Evolutionary conservation across 1,140 invertebrate genomes (phyloP).

Genomic region (Euborellia annulipes): DNA sequence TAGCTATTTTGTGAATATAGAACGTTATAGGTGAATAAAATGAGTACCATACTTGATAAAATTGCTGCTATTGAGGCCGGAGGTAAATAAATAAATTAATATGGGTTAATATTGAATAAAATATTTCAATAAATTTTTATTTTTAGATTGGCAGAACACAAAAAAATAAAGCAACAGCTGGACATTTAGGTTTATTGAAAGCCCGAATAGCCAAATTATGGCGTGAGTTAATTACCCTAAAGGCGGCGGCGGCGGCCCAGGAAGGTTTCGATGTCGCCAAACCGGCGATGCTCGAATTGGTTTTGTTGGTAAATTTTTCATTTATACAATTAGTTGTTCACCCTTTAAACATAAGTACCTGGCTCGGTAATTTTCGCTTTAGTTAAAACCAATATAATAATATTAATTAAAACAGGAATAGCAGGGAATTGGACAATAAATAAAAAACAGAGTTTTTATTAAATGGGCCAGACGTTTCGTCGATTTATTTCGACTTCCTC

Average conservation of each 20-base stretch:
- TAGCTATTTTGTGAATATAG: no score
- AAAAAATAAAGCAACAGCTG: slow-evolving; percentile 96
- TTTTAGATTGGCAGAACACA: slow-evolving; percentile 96
- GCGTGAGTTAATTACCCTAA: slow-evolving; percentile 95
- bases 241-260: slow-evolving; percentile 78
- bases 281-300: slow-evolving; percentile 98
- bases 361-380: no score
- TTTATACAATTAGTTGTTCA: slow-evolving; percentile 4
- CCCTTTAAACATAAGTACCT: background rate
- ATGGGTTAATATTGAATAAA: background rate
- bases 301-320: slow-evolving; percentile 60
- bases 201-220: slow-evolving; percentile 91
- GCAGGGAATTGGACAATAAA: no score
- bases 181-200: slow-evolving; percentile 93
- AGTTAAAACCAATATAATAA: no score
- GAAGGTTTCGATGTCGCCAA: slow-evolving; percentile 97
- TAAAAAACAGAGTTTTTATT: no score
- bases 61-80: slow-evolving; percentile 91
- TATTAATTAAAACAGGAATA: no score
- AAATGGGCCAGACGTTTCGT: no score
- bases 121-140: background rate
- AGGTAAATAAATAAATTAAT: slow-evolving; percentile 47
- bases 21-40: slow-evolving; percentile 26
- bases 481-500: no score
- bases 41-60: slow-evolving; percentile 90